Conservation (phyloP, 2,797 vertebrate genomes). For the Epinephelus coioides region DNA sequence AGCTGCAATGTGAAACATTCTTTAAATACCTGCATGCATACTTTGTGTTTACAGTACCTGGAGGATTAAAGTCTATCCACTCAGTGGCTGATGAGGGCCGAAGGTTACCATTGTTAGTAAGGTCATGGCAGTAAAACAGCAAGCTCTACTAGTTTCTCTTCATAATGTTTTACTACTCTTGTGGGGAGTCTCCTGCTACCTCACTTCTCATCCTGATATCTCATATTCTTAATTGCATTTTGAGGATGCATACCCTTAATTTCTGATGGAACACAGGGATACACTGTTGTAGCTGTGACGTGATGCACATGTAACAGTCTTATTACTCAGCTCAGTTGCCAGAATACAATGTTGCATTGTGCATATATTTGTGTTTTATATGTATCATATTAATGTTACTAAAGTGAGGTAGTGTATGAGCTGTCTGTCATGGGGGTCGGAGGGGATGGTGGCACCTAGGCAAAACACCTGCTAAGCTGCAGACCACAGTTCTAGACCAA, state of each 20-base stretch:
- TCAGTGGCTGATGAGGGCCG: neutral
- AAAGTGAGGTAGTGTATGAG: too few species aligned
- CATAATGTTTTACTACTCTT: neutral
- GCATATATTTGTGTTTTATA: too few species aligned
- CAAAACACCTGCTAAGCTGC: too few species aligned
- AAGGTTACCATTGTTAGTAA: slow-evolving; percentile 12
- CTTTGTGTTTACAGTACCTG: neutral
- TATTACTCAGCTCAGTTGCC: neutral
- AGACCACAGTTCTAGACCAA: too few species aligned
- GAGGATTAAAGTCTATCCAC: neutral
- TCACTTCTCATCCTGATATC: neutral
- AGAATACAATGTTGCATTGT: too few species aligned
- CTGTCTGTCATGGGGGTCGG: neutral
- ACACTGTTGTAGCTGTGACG: neutral
- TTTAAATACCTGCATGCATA: neutral
- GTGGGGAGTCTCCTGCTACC: neutral
- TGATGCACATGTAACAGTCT: neutral
- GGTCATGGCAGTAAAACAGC: neutral
- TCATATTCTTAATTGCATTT: neutral
- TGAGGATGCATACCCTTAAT: neutral
- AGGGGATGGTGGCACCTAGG: too few species aligned
- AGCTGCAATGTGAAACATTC: neutral
- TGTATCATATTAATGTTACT: too few species aligned
- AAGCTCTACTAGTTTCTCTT: slow-evolving; percentile 6
- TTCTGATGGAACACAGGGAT: neutral